A percentile compares a stretch with the other conserved stretches of the same genome.
phyloP scores from a whole-genome alignment of 2,113 vertebrate genomes.

The Lampris incognitus region DNA sequence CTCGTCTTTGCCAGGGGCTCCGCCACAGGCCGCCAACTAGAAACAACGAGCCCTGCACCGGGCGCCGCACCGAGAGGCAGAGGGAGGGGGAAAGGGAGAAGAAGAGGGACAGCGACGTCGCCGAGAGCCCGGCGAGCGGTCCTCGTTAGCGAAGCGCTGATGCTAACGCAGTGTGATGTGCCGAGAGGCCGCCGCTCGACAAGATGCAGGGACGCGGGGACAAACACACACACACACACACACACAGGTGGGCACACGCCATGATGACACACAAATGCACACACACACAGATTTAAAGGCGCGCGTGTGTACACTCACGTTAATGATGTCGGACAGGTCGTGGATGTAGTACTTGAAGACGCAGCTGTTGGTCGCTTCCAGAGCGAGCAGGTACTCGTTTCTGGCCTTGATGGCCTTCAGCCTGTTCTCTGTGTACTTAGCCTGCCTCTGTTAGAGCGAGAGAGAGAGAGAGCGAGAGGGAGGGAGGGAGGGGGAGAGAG shows the following conservation, averaged over 20 bases:
- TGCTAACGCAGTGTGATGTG: slow-evolving; percentile 40
- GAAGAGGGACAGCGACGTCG: background rate
- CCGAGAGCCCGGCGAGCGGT: background rate
- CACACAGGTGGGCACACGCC: too few species aligned
- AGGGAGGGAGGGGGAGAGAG: background rate
- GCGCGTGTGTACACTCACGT: slow-evolving; percentile 86
- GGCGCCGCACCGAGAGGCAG: background rate
- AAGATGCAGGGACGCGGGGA: background rate
- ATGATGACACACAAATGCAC: background rate
- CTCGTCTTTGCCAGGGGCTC: slow-evolving; percentile 3
- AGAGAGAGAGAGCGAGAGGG: slow-evolving; percentile 1
- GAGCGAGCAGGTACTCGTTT: slow-evolving; percentile 95
- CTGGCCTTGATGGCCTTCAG: slow-evolving; percentile 98
- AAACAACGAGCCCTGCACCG: too few species aligned
- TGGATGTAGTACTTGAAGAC: slow-evolving; percentile 99
- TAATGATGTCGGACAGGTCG: slow-evolving; percentile 97
- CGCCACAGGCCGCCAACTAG: background rate
- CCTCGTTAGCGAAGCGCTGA: slow-evolving; percentile 41
- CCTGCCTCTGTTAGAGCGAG: slow-evolving; percentile 88
- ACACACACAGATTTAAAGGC: background rate
- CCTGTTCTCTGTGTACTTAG: slow-evolving; percentile 98
- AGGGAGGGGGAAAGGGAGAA: slow-evolving; percentile 5
- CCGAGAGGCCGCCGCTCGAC: slow-evolving; percentile 19
- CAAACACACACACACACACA: background rate
- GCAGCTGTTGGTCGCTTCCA: slow-evolving; percentile 96